These are phyloP conservation scores for Carcinoscorpius rotundicauda DNA, from an alignment of 1,140 invertebrate genomes.

Conservation along the genomic window DNA sequence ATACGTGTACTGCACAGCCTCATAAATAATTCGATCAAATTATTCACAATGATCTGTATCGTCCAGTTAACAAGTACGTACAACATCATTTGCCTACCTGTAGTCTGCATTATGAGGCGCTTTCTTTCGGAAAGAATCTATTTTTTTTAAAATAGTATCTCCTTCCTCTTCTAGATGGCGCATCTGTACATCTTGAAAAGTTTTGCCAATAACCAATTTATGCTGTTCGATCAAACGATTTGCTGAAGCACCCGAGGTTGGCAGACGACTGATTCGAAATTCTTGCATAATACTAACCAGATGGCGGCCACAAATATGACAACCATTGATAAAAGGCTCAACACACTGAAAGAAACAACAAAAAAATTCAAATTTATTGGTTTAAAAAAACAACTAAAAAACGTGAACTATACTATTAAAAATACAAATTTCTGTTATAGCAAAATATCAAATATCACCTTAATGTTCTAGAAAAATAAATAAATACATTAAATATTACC, in stretches of 20 bases:
- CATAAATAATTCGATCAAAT: no score
- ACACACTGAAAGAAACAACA: conserved; percentile 26
- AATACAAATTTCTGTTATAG: background rate
- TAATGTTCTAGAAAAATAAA: no score
- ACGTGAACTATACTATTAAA: conserved; percentile 1
- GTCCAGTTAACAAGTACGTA: no score
- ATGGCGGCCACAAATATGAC: conserved; percentile 26
- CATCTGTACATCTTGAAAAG: conserved; percentile 28
- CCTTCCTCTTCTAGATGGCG: conserved; percentile 29
- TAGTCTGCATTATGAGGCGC: conserved; percentile 28
- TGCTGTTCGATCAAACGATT: conserved; percentile 29
- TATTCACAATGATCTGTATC: no score
- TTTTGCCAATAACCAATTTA: conserved; percentile 25
- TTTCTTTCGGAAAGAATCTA: conserved; percentile 24
- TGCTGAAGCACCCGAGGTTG: conserved; percentile 21
- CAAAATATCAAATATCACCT: no score
- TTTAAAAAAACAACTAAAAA: conserved; percentile 8
- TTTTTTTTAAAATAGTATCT: conserved; percentile 26
- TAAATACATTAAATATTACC: conserved; percentile 22
- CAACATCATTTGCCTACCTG: conserved; percentile 21
- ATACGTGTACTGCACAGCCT: no score
- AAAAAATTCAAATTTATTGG: background rate
- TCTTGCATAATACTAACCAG: conserved; percentile 30
- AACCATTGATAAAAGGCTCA: conserved; percentile 31
- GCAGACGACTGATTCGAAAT: conserved; percentile 24